phyloP scores from a whole-genome alignment of 2,797 vertebrate species.

The Hirundo rustica region DNA sequence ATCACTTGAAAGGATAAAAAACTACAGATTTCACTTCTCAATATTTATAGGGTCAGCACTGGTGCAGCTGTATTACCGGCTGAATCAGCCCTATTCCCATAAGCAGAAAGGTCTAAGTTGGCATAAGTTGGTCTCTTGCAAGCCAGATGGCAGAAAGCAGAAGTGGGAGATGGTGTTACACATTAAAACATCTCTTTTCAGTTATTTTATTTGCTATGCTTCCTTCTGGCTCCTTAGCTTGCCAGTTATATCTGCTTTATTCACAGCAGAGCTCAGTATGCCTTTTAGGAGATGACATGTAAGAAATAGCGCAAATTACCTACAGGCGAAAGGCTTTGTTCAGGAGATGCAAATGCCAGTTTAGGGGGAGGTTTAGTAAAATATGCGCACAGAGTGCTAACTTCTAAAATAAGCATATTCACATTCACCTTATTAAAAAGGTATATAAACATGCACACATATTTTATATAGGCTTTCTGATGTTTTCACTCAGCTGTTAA shows the following conservation, averaged over 20 bases:
- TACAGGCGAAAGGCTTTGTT: slow-evolving; percentile 47
- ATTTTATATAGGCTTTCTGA: not conserved
- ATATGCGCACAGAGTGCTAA: not conserved
- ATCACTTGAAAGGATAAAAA: slow-evolving; percentile 50
- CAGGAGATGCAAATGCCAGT: not conserved
- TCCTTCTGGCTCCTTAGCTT: slow-evolving; percentile 47
- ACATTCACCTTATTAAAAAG: not conserved
- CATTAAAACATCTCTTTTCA: slow-evolving; percentile 63
- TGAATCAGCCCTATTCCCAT: slow-evolving; percentile 57
- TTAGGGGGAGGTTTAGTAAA: not conserved
- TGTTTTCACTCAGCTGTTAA: not conserved
- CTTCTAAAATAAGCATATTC: not conserved
- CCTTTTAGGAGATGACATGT: slow-evolving; percentile 36
- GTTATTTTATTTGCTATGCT: slow-evolving; percentile 62
- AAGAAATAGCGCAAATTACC: slow-evolving; percentile 39
- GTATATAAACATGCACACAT: not conserved
- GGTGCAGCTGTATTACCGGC: slow-evolving; percentile 45
- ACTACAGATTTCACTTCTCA: slow-evolving; percentile 33
- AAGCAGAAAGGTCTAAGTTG: slow-evolving; percentile 43
- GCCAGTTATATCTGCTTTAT: slow-evolving; percentile 51
- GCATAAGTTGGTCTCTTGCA: slow-evolving; percentile 38
- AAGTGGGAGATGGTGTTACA: slow-evolving; percentile 64
- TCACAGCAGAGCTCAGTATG: slow-evolving; percentile 24
- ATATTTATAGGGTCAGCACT: slow-evolving; percentile 58
- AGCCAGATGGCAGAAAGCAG: slow-evolving; percentile 65